Base-by-base conservation (phyloP, 2,113 vertebrate species). In the Nibea coibor region DNA sequence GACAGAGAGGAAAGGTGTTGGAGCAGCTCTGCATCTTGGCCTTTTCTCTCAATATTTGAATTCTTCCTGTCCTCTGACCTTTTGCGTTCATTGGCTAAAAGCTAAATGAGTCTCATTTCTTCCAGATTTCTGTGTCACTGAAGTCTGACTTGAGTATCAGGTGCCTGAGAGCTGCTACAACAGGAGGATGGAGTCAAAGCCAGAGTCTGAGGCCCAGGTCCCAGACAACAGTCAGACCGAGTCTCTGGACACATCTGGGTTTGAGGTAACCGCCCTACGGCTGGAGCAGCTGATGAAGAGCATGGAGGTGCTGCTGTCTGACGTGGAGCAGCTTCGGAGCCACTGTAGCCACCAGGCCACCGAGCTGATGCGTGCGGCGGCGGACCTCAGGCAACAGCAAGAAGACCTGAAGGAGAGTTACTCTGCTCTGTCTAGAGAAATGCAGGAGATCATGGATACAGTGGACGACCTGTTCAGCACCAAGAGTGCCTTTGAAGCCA, bases 281-380 rank as follows among this genome's bases (percentile, higher is more conserved):
- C 89, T 97, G 89, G 96, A 97, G 79, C 93, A 94, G 3, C 87
- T 97, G 80, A 95, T 96, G 84, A 96, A 94, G 82, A 95, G 94
- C 92, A 96, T 96, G 95, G 95, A 96, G 91, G 91, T 92, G 73
- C 96, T 97, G 92, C 88, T 97, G 80, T 93, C 92, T 4, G 96
- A 97, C 28, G 95, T 97, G 75, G 96, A 96, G 91, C 92, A 96
- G 87, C 90, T 97, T 51, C 94, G 96, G 89, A 89, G 89, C 80
- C 92, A 95, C 82, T 96, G 96, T 83, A 94, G 94, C 75, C 94
- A 95, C 81, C 96, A 96, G 90, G 95, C 93, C 0, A 89, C 94
- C 4, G 95, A 95, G 88, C 94, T 96, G 80, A 93, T 94, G 74
- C 88, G 78, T 8, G 88, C 96, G 6, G 88, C 95, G 3, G 82